Evolutionary conservation across 1,140 invertebrate species (phyloP).

Genomic region (Lepidurus packardi): DNA sequence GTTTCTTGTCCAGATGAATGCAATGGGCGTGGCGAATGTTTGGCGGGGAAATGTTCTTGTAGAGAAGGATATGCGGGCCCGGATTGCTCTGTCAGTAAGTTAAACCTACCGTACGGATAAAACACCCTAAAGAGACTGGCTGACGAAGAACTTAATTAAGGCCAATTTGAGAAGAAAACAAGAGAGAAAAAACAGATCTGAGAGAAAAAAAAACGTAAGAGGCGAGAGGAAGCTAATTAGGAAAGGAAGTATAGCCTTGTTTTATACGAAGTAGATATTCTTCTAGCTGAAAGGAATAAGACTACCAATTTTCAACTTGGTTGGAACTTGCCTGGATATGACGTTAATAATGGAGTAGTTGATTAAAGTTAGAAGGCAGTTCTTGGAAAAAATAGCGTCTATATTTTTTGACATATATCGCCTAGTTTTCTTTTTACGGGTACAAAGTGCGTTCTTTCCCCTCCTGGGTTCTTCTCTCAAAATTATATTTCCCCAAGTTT

Average conservation of each 20-base stretch:
- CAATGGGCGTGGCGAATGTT: constrained; percentile 87
- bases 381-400: neutral
- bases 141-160: constrained; percentile 17
- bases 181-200: neutral
- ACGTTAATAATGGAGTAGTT: constrained; percentile 12
- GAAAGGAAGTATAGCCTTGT: neutral
- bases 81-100: constrained; percentile 87
- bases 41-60: constrained; percentile 90
- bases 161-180: neutral
- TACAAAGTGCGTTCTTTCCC: too few species aligned
- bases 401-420: neutral
- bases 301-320: constrained; percentile 17
- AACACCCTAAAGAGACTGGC: neutral
- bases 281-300: neutral
- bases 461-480: too few species aligned
- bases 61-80: constrained; percentile 88
- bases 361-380: constrained; percentile 11
- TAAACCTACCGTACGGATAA: neutral
- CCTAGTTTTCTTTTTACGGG: neutral
- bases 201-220: neutral
- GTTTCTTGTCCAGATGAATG: constrained; percentile 91
- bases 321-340: constrained; percentile 23
- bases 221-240: neutral
- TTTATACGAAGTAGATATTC: neutral
- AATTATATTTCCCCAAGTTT: too few species aligned